Base-by-base conservation (phyloP, 1,140 invertebrate genomes). In the Diuraphis noxia region DNA sequence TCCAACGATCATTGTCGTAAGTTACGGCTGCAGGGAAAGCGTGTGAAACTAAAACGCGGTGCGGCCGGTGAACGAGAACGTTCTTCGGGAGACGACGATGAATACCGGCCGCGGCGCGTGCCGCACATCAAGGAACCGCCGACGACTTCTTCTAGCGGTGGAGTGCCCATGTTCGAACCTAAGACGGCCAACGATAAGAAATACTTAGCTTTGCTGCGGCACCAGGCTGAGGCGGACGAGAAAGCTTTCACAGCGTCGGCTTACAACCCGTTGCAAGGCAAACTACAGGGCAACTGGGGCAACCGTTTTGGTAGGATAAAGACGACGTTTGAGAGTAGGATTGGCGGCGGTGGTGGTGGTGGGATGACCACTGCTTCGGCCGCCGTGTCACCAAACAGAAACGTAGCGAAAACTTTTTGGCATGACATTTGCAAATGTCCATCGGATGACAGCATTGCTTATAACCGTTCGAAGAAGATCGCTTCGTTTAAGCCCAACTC, bases 141-240 rank as follows among this genome's bases (percentile, higher is more conserved):
- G 2, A n/a, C 77, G 0, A n/a, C 56, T n/a, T 17, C n/a, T 17
- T n/a, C 56, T 96, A 10, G n/a, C 9, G 86, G 72, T 7, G 85
- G 63, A 25, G 41, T 88, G 56, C 96, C 96, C 1, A 94, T 95
- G 0, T 97, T 98, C 92, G 95, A 96, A 92, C 96, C 97, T 0
- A 97, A 96, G 93, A 98, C 97, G 0, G 97, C 97, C 91, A 97
- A 97, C 92, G 97, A 98, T 94, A 95, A 95, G 49, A 98, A 98
- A 93, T 98, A 98, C 93, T 93, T 97, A 52, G 97, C 97, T 0
- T 96, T 98, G 92, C 96, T 98, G 92, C 96, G 96, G 91, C 97
- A 72, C 10, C 56, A 96, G 93, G 92, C 92, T 21, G 92, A 92
- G 86, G 93, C 94, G 13, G 81, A 90, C 36, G 92, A 91, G 77